Evolutionary conservation across 2,888 invertebrate genomes (phyloP).

Genomic region (Pardosa pseudoannulata): DNA sequence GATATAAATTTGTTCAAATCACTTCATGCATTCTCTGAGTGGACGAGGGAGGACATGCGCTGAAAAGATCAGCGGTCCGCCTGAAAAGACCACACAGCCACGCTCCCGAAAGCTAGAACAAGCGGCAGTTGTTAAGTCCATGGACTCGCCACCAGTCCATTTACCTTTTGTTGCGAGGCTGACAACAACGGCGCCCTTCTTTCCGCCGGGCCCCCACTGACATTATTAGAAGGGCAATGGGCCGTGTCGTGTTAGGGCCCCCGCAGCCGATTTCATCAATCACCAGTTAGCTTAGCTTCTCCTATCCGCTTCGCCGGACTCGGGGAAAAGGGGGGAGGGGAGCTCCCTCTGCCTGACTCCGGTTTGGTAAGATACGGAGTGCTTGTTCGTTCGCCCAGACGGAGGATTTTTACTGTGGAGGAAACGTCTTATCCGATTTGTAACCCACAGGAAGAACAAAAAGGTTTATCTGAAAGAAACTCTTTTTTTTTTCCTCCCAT

Average conservation of each 20-base stretch:
- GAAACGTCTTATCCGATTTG: too few species aligned
- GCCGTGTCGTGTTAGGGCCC: constrained; percentile 45
- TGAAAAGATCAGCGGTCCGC: constrained; percentile 23
- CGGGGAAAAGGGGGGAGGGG: too few species aligned
- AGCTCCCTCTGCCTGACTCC: background rate
- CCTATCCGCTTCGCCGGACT: background rate
- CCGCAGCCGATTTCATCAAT: constrained; percentile 49
- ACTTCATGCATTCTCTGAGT: background rate
- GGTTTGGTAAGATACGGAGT: background rate
- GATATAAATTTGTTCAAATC: background rate
- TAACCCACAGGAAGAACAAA: too few species aligned
- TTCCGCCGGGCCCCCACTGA: constrained; percentile 38
- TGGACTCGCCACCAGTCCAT: constrained; percentile 48
- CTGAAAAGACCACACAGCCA: constrained; percentile 39
- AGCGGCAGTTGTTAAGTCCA: constrained; percentile 57
- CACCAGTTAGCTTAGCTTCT: constrained; percentile 33
- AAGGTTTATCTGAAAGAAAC: too few species aligned
- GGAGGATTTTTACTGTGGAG: too few species aligned
- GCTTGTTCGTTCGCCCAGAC: background rate
- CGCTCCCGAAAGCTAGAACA: constrained; percentile 37
- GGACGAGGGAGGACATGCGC: constrained; percentile 7
- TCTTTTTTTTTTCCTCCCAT: too few species aligned
- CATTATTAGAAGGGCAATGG: constrained; percentile 68
- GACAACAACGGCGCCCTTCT: constrained; percentile 44
- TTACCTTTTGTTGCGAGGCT: constrained; percentile 55